phyloP scores from a whole-genome alignment of 2,888 invertebrate genomes.

The Leptinotarsa rubiginosa region DNA sequence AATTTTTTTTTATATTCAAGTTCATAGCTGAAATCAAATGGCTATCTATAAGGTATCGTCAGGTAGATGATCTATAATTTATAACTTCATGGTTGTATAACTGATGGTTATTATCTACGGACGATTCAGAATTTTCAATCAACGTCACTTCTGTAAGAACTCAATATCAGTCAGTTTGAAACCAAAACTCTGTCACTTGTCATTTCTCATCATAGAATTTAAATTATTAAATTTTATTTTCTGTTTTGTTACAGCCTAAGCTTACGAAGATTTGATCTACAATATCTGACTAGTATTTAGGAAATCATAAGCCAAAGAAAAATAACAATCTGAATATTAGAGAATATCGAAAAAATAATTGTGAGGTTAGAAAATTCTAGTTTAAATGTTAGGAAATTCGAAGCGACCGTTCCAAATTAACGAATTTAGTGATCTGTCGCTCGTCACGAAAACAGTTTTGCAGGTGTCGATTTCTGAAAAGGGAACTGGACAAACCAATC shows the following conservation, averaged over 20 bases:
- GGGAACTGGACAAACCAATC: too few relatives aligned
- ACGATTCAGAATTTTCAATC: too few relatives aligned
- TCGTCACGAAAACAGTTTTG: conserved; percentile 30
- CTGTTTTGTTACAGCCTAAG: conserved; percentile 42
- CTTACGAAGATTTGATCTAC: conserved; percentile 48
- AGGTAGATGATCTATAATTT: too few relatives aligned
- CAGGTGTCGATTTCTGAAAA: neutral
- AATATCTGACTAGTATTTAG: conserved; percentile 43
- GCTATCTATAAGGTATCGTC: too few relatives aligned
- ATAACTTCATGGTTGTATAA: too few relatives aligned
- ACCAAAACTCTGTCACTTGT: neutral
- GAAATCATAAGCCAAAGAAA: conserved; percentile 53
- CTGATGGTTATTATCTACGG: too few relatives aligned
- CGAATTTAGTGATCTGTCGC: conserved; percentile 1
- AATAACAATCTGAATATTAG: conserved; percentile 42
- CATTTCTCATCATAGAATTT: neutral
- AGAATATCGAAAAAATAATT: conserved; percentile 41
- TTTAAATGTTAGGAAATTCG: conserved; percentile 45
- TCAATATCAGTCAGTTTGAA: neutral
- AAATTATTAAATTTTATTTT: neutral
- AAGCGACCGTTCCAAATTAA: conserved; percentile 45
- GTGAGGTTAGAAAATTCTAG: conserved; percentile 44
- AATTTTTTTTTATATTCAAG: too few relatives aligned
- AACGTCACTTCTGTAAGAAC: too few relatives aligned
- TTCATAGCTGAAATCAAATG: too few relatives aligned